Evolutionary conservation across 2,113 vertebrate genomes (phyloP).

Genomic region (Genyomyrus donnyi): DNA sequence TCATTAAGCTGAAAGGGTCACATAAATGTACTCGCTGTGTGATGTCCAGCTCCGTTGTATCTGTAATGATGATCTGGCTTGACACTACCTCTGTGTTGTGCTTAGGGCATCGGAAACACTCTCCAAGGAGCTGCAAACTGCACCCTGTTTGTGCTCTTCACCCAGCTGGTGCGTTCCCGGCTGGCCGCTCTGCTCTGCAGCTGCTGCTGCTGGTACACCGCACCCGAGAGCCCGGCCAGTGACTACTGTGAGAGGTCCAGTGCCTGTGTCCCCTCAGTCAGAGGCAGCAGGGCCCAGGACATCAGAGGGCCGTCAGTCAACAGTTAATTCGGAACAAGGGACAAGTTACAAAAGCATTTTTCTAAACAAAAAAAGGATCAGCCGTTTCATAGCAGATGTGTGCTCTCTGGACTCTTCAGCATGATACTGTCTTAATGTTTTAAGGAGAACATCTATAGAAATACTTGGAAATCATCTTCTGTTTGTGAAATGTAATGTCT

Average conservation of each 20-base stretch:
- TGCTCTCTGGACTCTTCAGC: background rate
- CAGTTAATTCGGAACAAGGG: background rate
- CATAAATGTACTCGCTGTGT: background rate
- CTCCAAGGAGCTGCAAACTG: slow-evolving; percentile 95
- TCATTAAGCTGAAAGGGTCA: background rate
- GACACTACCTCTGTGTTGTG: background rate
- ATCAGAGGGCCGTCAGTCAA: background rate
- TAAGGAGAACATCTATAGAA: background rate
- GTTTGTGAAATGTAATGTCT: background rate
- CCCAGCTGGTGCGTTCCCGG: slow-evolving; percentile 59
- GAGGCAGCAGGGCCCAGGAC: background rate
- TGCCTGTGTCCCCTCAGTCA: background rate
- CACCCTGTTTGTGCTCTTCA: slow-evolving; percentile 84
- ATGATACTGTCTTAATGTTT: background rate
- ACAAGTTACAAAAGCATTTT: background rate
- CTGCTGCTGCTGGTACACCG: slow-evolving; percentile 42
- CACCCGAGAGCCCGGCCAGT: background rate
- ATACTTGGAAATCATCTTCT: background rate
- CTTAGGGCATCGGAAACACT: slow-evolving; percentile 89
- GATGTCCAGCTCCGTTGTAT: background rate
- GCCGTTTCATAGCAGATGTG: background rate
- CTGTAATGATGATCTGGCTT: background rate
- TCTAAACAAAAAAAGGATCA: background rate
- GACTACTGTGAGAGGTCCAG: background rate
- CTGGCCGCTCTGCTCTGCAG: slow-evolving; percentile 56